Percentiles rank a stretch among this genome's conserved stretches.
Evolutionary conservation across 2,113 vertebrate species (phyloP).

Genomic region (Rhea americana): DNA sequence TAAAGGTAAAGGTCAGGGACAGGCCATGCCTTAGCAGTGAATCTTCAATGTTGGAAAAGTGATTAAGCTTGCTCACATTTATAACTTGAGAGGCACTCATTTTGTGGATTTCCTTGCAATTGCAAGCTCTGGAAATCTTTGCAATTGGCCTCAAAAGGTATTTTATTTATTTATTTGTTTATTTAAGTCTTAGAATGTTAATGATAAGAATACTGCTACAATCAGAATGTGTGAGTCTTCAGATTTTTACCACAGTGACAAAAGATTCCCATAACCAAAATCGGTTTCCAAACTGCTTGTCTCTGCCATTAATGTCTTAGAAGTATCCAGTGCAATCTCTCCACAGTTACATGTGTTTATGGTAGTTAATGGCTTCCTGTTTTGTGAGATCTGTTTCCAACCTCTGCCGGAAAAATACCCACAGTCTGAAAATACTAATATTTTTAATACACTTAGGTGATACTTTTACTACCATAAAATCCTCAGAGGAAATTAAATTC

Average conservation of each 20-base stretch:
- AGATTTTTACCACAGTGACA: neutral
- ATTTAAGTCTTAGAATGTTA: neutral
- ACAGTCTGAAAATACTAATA: neutral
- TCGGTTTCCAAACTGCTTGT: neutral
- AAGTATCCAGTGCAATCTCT: neutral
- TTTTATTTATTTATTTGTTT: neutral
- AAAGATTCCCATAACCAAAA: neutral
- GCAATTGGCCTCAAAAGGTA: neutral
- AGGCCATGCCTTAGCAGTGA: neutral
- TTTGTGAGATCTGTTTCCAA: neutral
- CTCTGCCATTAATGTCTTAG: neutral
- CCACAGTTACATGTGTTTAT: neutral
- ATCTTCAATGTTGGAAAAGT: neutral
- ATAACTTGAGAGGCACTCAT: neutral
- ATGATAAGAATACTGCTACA: neutral
- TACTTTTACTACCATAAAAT: slow-evolving; percentile 7
- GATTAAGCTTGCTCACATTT: neutral
- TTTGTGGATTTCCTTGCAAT: neutral
- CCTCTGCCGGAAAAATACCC: neutral
- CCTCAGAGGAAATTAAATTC: neutral
- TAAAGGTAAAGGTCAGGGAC: neutral
- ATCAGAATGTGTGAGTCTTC: neutral
- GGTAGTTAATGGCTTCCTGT: neutral
- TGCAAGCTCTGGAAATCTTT: neutral
- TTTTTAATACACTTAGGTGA: neutral